Evolutionary conservation across 2,888 invertebrate genomes (phyloP), one percentile per base, ranked within the genome.

Genomic region (Podabrus alpinus): DNA sequence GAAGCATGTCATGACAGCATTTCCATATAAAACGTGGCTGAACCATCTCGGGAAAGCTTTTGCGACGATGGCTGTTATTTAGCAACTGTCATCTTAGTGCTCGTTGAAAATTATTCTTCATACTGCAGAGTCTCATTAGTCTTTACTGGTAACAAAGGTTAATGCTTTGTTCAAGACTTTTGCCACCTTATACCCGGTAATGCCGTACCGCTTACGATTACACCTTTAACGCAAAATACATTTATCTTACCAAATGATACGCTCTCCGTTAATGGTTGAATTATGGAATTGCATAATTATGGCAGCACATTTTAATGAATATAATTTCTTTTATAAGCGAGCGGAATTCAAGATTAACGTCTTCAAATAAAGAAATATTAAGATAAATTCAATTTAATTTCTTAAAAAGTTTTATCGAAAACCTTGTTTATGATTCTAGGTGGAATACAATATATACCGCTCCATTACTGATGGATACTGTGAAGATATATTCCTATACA

Each of bases 1-100:
- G 86, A 86, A 86, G 85, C 86, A 84, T 86, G 86, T 85, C 86
- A 82, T 81, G 81, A 81, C 81, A 81, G 82, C 83, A 83, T 82
- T 83, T 82, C 82, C 82, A 82, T 83, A 82, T 81, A 83, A 81
- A 83, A 82, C 80, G 81, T 78, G 79, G 78, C 79, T 77, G 72
- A 76, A 74, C 78, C 81, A 80, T 80, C 80, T 80, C 75, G 76
- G 82, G 82, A 82, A 83, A 84, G 84, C 83, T 85, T 64, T 84
- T 81, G 81, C 79, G 77, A 79, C 81, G 82, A 83, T 83, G 82
- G 82, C 80, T 83, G 84, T 83, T 84, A 83, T 85, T 85, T 83
- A 82, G 79, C 83, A 83, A 83, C 83, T 84, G 84, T 84, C 83
- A 81, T 81, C 81, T 78, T 81, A 79, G 78, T 73, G 75, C 79